Evolutionary conservation across 2,888 invertebrate species (phyloP), one percentile per base, ranked within the genome.

Genomic region (Ellobium chinense): DNA sequence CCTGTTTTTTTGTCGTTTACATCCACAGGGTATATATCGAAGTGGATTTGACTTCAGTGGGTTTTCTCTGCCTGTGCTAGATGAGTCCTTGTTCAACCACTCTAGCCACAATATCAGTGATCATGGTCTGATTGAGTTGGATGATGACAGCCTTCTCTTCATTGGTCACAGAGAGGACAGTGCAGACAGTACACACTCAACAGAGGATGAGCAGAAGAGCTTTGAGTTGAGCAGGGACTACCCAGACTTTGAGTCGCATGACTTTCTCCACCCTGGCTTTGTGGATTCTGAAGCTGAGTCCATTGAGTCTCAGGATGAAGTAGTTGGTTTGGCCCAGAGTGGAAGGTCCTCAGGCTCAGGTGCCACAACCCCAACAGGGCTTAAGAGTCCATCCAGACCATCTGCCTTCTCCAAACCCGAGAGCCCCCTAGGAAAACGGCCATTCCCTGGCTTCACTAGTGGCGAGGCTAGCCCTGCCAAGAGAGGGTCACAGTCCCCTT

Each of bases 131-230:
- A 82, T 82, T 27, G 78, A 82, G 72, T 62, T 82, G 37, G 80
- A 80, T 39, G 85, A 85, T 70, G 85, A 85, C 81, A 83, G 83
- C 63, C 75, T 85, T 21, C 80, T 83, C 12, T 82, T 82, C 73
- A 78, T 83, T 31, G 82, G 82, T 18, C 37, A 72, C 18, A 68
- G 78, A 29, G 68, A 60, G 1, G 78, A 79, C 62, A 54, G 69
- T 70, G 78, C 39, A 29, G 80, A 83, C 29, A 74, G 54, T 63
- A 2, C 69, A 29, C 39, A 62, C 34, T 63, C 75, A 29, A 70
- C 56, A 21, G 69, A 58, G 39, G 70, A 62, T 37, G 62, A 54
- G 7, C 27, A 60, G 31, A 62, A 12, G 34, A 62, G 62, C 31
- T 70, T 54, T 46, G 68, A 68, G 2, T 31, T 69, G 14, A 60